Evolutionary conservation across 2,113 vertebrate genomes (phyloP), one percentile per base, ranked within the genome.

Genomic region (Leptobrachium ailaonicum): DNA sequence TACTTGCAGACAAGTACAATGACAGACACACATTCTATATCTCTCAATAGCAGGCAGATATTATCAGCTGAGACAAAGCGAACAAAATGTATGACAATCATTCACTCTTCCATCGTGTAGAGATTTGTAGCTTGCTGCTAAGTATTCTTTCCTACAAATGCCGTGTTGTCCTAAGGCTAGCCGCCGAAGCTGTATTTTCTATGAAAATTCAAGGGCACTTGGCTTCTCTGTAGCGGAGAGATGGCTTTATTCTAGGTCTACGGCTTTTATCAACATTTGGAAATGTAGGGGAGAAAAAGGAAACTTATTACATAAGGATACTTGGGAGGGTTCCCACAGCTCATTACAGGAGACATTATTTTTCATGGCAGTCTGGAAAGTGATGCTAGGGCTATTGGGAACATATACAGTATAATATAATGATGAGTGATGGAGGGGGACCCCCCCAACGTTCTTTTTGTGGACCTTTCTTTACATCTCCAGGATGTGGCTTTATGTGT

Each of bases 151-250:
- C 88, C 92, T 91, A 88, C 93, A 94, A 94, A 94, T 92, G 89
- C 91, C 90, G 77, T 87, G 90, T 87, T 92, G 89, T 93, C 90
- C 93, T 92, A 90, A 84, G 94, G 93, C 93, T 91, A 92, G 90
- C 83, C 85, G 86, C 86, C 87, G 87, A 86, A 92, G 88, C 89
- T 89, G 86, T 87, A 85, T 88, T 92, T 90, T 87, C 88, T 88
- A 83, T 87, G 84, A 88, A 87, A 89, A 88, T 81, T 79, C 85
- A 85, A 88, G 83, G 89, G 83, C 90, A 90, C 89, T 92, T 84
- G 88, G 89, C 87, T 93, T 91, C 88, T 85, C 86, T 82, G 87
- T 53, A 53, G 71, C 84, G 88, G 85, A 86, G 82, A 84, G 74
- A 78, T 63, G 83, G 80, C 75, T 89, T 88, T 87, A 71, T 84